These are phyloP conservation scores for Chionis minor DNA, from an alignment of 2,113 vertebrate species.

Conservation along the genomic window DNA sequence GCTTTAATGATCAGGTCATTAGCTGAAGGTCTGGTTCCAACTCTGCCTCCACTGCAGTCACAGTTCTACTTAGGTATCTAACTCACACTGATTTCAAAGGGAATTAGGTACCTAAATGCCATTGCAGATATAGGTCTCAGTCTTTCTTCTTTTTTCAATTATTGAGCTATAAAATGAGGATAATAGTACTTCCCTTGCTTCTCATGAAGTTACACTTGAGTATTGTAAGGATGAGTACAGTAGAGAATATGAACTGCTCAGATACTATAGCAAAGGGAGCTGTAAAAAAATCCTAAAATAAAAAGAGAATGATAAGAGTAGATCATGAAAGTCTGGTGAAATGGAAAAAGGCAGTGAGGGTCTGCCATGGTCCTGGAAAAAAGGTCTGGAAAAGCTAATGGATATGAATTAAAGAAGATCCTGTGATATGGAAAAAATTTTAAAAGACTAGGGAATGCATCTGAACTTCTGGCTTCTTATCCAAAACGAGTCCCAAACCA, in stretches of 20 bases:
- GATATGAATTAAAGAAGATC: not conserved
- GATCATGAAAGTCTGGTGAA: not conserved
- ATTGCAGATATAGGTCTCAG: not conserved
- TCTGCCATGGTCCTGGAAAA: not conserved
- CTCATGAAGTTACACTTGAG: not conserved
- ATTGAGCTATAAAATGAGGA: not conserved
- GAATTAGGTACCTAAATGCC: not conserved
- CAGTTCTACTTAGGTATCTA: not conserved
- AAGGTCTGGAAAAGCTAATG: not conserved
- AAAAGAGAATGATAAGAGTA: not conserved
- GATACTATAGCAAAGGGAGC: not conserved
- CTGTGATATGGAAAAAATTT: not conserved
- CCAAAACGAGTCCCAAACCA: not conserved
- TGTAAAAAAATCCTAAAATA: not conserved
- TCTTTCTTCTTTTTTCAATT: not conserved
- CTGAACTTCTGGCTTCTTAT: not conserved
- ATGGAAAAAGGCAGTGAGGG: not conserved
- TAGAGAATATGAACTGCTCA: not conserved
- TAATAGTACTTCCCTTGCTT: not conserved
- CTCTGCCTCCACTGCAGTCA: not conserved
- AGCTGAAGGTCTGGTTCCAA: constrained; percentile 33
- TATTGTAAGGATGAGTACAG: not conserved
- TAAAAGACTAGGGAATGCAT: not conserved
- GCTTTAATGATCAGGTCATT: not conserved
- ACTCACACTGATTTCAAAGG: not conserved